Base-by-base conservation (phyloP, 2,888 invertebrate genomes). In the Philopedon plagiatum region DNA sequence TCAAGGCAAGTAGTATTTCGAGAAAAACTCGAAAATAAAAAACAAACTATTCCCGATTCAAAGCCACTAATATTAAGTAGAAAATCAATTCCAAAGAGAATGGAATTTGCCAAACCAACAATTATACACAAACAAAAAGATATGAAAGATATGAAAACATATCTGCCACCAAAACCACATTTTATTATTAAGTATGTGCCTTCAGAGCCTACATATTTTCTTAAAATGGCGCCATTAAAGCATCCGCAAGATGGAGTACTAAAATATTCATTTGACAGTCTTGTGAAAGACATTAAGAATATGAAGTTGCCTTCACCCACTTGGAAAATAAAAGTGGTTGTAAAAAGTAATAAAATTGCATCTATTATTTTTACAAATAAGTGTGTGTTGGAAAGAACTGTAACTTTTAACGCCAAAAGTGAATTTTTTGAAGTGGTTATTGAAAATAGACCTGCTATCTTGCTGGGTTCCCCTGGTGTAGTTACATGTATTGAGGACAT, bases 261-360 rank as follows among this genome's bases (percentile, higher is more conserved):
- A 9, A 77, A 74, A 21, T 81, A 80, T 58, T 58, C 78, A 8
- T 81, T 81, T 66, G 76, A 80, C n/a, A 76, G 76, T 39, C 68
- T 81, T 18, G 79, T 81, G 0, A 75, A 74, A 21, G 80, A 81
- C 68, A 79, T 80, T 11, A 81, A 81, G 71, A 78, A 78, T 41
- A 78, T 80, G 79, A 80, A 79, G 46, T 71, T 81, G 29, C 81
- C 81, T 1, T 76, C 77, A 1, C 73, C 78, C 1, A 75, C 74
- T 8, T 81, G 81, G 81, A 81, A 79, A 70, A 80, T 81, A 19
- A 81, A 81, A 73, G 80, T 81, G 9, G 80, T 80, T 34, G 79
- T 81, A 19, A 77, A 76, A 62, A 78, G 79, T 41, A 78, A 78
- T 51, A 79, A 78, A 74, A 80, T 81, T 57, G 74, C 80, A 5